Evolutionary conservation across 1,140 invertebrate species (phyloP), one percentile per base, ranked within the genome.

Genomic region (Centruroides sculpturatus): DNA sequence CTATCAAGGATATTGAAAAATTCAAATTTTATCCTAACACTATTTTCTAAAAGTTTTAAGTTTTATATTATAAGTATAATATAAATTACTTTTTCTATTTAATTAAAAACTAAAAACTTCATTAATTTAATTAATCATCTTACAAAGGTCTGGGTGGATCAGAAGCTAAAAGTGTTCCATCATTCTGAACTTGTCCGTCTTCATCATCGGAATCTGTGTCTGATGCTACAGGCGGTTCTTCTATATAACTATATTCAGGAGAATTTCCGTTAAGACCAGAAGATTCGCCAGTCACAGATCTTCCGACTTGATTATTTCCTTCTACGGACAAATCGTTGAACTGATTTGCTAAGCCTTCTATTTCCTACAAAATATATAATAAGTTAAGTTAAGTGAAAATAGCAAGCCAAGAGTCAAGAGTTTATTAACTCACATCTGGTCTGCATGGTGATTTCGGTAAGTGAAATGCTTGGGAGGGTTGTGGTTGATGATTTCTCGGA

Each of bases 81-180:
- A 23, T 23, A 23, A 23, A 23, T 23, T 23, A 23, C 23, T 23
- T 23, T 23, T 23, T 23, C n/a, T n/a, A n/a, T 23, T 23, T 23
- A 23, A 23, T 5, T 35, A 36, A 46, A 47, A 56, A n/a, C 6
- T 56, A n/a, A 56, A 46, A 41, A 41, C 9, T 12, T 41, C 41
- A 41, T 41, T 8, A 41, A 6, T 41, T 41, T 41, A 41, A 41
- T 3, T 41, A 5, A 41, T 41, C 2, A 55, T 74, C 90, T 87
- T 81, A 94, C 90, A 97, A 81, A 67, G 94, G 92, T 74, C 95
- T 90, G 5, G 92, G 91, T 35, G 92, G 92, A 78, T 98, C 93
- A 69, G 91, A 95, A 41, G 93, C 93, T 8, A 96, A 79, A 41
- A 97, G 76, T 2, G 93, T 97, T 58, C 93, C 94, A 76, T 97